These are phyloP conservation scores for Arge pagana DNA, from an alignment of 2,888 invertebrate species.

Conservation along the genomic window DNA sequence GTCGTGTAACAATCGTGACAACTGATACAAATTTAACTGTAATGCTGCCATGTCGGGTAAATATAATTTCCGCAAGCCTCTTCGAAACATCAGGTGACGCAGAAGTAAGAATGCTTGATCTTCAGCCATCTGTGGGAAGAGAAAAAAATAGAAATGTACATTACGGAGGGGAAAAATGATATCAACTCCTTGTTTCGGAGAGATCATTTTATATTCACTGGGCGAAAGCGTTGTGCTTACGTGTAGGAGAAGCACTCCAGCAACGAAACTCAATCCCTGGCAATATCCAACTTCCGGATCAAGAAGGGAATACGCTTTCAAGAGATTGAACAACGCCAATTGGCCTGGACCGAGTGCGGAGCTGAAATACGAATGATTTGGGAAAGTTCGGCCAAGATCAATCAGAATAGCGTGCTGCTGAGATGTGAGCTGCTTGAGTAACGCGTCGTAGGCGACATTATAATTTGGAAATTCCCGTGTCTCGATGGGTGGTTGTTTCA, in stretches of 20 bases:
- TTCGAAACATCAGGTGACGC: constrained; percentile 88
- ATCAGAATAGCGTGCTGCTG: constrained; percentile 97
- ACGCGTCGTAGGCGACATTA: constrained; percentile 76
- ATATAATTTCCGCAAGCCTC: constrained; percentile 87
- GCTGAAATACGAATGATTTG: constrained; percentile 91
- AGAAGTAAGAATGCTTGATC: constrained; percentile 85
- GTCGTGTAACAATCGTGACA: constrained; percentile 90
- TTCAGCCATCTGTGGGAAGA: constrained; percentile 81
- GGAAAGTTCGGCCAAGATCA: constrained; percentile 92
- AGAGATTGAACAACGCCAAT: constrained; percentile 87
- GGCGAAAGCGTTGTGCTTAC: constrained; percentile 67
- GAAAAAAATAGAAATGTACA: constrained; percentile 19
- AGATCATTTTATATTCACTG: no score
- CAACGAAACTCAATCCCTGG: constrained; percentile 95
- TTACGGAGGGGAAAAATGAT: not conserved
- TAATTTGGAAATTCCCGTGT: constrained; percentile 73
- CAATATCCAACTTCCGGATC: constrained; percentile 96
- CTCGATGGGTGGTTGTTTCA: constrained; percentile 74
- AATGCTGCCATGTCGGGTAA: constrained; percentile 93
- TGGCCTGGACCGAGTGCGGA: constrained; percentile 92
- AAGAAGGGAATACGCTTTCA: constrained; percentile 93
- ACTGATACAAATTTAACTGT: constrained; percentile 88
- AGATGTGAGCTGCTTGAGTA: constrained; percentile 86
- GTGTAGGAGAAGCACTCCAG: constrained; percentile 89
- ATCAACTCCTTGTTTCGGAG: constrained; percentile 5